Evolutionary conservation across 2,888 invertebrate species (phyloP), one percentile per base, ranked within the genome.

Genomic region (Meloe dianella): DNA sequence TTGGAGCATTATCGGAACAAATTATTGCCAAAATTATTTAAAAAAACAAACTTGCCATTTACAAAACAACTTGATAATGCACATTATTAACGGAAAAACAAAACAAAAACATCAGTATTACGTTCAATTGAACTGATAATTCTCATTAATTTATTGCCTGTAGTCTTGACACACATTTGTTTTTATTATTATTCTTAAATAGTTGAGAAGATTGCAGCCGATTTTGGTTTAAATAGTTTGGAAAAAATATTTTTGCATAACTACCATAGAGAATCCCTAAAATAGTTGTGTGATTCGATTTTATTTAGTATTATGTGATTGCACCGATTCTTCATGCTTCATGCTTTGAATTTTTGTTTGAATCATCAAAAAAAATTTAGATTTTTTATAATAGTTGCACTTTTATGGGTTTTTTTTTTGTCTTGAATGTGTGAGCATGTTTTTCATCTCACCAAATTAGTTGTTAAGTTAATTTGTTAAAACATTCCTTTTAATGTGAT

Each of bases 401-500:
- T 59, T 61, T 65, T 65, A 35, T 47, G 27, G 64, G n/a, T n/a
- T 65, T 69, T 62, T 54, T 65, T 63, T 63, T 59, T 61, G 24
- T 20, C 22, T 59, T 35, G 12, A 57, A 64, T 54, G 64, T 65
- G 58, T 65, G 67, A 68, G n/a, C n/a, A 65, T 67, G 73, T 70
- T 3, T 47, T 38, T 38, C 7, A 3, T 47, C n/a, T 2, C 35
- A 12, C n/a, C 3, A 38, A 38, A 5, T 67, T 67, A 67, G 67
- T 65, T 67, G 65, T 68, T 68, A 68, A 63, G 65, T 68, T 67
- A 65, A 70, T 70, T 71, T 54, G 57, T 58, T 72, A 72, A 71
- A 70, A 80, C 80, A 80, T 79, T 80, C 80, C 80, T 74, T 71
- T 10, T 47, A n/a, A 41, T 74, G 76, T 75, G 78, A 78, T 77